phyloP scores from a whole-genome alignment of 2,888 invertebrate genomes.

The Sycophila texana region DNA sequence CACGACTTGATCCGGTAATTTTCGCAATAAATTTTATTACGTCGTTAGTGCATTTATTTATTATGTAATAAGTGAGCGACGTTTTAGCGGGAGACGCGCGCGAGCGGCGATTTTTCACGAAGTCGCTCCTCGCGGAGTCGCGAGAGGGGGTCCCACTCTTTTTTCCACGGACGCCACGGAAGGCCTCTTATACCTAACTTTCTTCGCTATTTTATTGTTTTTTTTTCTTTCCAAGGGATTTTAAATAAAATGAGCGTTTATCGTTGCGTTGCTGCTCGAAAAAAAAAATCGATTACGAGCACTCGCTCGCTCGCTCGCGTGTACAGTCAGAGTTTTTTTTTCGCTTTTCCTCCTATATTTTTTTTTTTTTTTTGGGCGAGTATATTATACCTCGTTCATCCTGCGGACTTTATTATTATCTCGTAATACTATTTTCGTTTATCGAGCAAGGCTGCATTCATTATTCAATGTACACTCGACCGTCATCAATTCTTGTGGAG shows the following conservation, averaged over 20 bases:
- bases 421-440: too few relatives aligned
- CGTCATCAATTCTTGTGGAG: too few relatives aligned
- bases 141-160: background rate
- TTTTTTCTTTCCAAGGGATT: background rate
- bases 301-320: too few relatives aligned
- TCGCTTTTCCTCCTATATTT: background rate
- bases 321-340: slow-evolving; percentile 14
- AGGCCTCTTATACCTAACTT: background rate
- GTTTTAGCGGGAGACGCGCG: background rate
- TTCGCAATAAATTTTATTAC: slow-evolving; percentile 49
- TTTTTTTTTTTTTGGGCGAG: too few relatives aligned
- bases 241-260: too few relatives aligned
- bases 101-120: background rate
- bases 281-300: too few relatives aligned
- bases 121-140: background rate
- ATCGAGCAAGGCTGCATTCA: too few relatives aligned
- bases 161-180: background rate
- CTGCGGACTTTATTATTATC: background rate
- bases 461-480: too few relatives aligned
- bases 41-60: slow-evolving; percentile 20
- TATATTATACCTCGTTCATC: too few relatives aligned
- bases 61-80: background rate
- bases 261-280: too few relatives aligned
- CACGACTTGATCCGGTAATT: background rate
- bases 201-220: background rate